phyloP scores from a whole-genome alignment of 2,797 vertebrate genomes.

The Chromobotia macracanthus region DNA sequence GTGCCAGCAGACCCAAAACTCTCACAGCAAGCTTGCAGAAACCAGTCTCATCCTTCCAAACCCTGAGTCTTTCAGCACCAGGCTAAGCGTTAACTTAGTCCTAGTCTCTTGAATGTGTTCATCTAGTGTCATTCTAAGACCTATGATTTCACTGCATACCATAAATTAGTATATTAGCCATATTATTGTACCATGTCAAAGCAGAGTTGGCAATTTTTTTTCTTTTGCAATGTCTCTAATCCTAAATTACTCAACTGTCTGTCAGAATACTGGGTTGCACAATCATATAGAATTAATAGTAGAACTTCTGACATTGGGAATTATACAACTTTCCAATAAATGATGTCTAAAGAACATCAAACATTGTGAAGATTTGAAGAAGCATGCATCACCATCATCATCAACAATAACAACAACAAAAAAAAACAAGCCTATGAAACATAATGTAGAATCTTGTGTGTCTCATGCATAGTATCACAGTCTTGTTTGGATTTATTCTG shows the following conservation, averaged over 20 bases:
- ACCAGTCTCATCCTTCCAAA: conserved; percentile 17
- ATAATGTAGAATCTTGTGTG: background rate
- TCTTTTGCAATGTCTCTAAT: conserved; percentile 27
- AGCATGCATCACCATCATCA: background rate
- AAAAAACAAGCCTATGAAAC: conserved; percentile 12
- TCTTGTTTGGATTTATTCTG: background rate
- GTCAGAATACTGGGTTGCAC: conserved; percentile 13
- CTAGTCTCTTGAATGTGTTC: background rate
- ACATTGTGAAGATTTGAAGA: background rate
- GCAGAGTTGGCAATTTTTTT: conserved; percentile 62
- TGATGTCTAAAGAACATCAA: background rate
- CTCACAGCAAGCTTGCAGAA: background rate
- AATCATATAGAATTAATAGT: conserved; percentile 4
- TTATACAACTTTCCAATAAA: background rate
- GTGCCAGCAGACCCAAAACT: background rate
- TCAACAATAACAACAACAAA: conserved; percentile 28
- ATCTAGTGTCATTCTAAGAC: conserved; percentile 39
- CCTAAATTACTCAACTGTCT: conserved; percentile 1
- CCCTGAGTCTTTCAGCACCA: conserved; percentile 27
- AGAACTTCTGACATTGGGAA: conserved; percentile 12
- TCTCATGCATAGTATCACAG: background rate
- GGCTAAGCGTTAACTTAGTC: conserved; percentile 36
- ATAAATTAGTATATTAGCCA: conserved; percentile 67
- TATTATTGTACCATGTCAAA: conserved; percentile 65
- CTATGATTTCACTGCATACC: conserved; percentile 69